Base-by-base conservation (phyloP, 1,140 invertebrate species). In the Caenorhabditis remanei region DNA sequence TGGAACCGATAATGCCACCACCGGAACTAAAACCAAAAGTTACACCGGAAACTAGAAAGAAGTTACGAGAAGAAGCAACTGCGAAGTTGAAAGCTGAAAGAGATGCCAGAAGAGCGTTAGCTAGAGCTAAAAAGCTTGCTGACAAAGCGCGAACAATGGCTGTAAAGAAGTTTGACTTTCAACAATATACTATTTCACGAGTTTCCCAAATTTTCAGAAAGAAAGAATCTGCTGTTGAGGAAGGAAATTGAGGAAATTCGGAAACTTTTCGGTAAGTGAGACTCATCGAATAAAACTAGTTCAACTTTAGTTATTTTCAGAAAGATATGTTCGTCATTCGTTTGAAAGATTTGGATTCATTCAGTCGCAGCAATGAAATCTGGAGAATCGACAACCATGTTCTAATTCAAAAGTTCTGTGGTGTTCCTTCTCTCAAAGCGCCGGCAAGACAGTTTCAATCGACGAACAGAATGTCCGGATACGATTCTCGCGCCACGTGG, bases 371-470 rank as follows among this genome's bases (percentile, higher is more conserved):
- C 14, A 79, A 79, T 24, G 71, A 79, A 79, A 79, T 79, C 11
- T 79, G 71, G 71, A 79, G 71, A 79, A 79, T 79, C 14, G 71
- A 79, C n/a, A 79, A 79, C 53, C 71, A 79, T 32, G 46, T 79
- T 53, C 24, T 79, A n/a, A 48, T 79, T 48, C 71, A 79, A 79
- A 79, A 79, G n/a, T 79, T 79, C 40, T 79, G 71, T 53, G 71
- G 71, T 46, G 71, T 79, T 50, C 71, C 71, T 50, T 79, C 71
- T 13, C 46, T 79, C 53, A 46, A 46, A n/a, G 71, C 71, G 9
- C 71, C 71, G 8, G 71, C 71, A 21, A 48, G 71, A 79, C 71
- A 79, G 46, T 79, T 79, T 50, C 71, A 79, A 79, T 79, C 71
- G 14, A 79, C 71, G 11, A 50, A 79, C 41, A 53, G 46, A 79